These are phyloP conservation scores for Sciaenops ocellatus DNA, from an alignment of 2,797 vertebrate genomes.

Conservation along the genomic window DNA sequence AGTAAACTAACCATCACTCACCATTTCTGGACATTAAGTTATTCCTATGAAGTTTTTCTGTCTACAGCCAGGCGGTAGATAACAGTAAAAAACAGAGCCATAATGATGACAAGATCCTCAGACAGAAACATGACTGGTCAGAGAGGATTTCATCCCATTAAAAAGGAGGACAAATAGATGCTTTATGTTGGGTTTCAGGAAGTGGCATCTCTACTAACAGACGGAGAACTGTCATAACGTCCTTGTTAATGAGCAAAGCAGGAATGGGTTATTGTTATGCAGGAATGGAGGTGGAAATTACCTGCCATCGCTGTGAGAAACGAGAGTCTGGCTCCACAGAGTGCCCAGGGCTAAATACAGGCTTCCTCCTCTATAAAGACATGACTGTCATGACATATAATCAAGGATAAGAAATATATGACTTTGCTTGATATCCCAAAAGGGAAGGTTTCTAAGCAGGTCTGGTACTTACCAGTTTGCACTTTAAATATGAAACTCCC, in stretches of 20 bases:
- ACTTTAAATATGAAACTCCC: slow-evolving; percentile 29
- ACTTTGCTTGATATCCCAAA: slow-evolving; percentile 27
- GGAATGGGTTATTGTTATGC: slow-evolving; percentile 62
- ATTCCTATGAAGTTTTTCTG: not conserved
- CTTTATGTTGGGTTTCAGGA: slow-evolving; percentile 21
- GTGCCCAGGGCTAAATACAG: slow-evolving; percentile 55
- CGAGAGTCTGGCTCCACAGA: slow-evolving; percentile 43
- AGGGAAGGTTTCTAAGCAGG: slow-evolving; percentile 12
- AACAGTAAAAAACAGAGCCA: not conserved
- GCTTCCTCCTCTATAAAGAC: slow-evolving; percentile 43
- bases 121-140: not conserved
- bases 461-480: slow-evolving; percentile 9
- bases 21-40: not conserved
- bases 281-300: slow-evolving; percentile 70
- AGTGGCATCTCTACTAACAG: slow-evolving; percentile 22
- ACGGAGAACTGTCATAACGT: slow-evolving; percentile 33
- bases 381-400: slow-evolving; percentile 29
- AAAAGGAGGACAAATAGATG: not conserved
- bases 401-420: slow-evolving; percentile 32
- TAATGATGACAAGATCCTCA: not conserved
- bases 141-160: not conserved
- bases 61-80: not conserved
- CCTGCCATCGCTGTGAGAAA: slow-evolving; percentile 74
- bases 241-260: slow-evolving; percentile 59
- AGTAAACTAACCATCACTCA: not conserved